These are phyloP conservation scores for Dexiosoma caninum DNA, from an alignment of 2,888 invertebrate genomes.

Conservation along the genomic window DNA sequence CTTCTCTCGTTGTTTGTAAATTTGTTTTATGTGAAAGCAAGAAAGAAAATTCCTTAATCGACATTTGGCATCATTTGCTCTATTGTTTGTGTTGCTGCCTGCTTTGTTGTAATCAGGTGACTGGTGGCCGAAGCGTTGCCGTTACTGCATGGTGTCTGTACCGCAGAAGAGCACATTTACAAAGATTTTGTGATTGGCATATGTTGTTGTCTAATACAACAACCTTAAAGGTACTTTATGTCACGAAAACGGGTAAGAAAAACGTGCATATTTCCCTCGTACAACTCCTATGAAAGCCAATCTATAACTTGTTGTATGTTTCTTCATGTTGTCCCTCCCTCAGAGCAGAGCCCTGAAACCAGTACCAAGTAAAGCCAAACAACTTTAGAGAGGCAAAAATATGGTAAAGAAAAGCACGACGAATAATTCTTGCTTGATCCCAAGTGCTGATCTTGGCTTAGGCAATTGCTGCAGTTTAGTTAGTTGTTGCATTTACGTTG, in stretches of 20 bases:
- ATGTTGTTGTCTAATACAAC: too few relatives aligned
- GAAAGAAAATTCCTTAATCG: slow-evolving; percentile 43
- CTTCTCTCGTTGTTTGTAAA: neutral
- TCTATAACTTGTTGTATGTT: neutral
- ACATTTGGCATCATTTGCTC: slow-evolving; percentile 50
- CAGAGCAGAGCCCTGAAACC: neutral
- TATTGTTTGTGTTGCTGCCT: slow-evolving; percentile 16
- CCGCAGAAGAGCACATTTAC: too few relatives aligned
- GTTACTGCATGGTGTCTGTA: neutral
- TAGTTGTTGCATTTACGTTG: neutral
- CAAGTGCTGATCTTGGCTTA: slow-evolving; percentile 34
- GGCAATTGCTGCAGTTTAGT: slow-evolving; percentile 36
- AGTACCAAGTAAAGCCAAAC: neutral
- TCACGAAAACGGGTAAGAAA: too few relatives aligned
- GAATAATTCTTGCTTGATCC: neutral
- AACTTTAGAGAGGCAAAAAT: neutral
- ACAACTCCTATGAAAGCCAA: neutral
- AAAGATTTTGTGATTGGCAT: too few relatives aligned
- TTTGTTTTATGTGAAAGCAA: neutral
- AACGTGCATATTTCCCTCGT: neutral
- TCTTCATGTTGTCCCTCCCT: neutral
- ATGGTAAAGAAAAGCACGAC: neutral
- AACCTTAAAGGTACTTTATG: too few relatives aligned
- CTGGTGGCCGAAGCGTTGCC: too few relatives aligned
- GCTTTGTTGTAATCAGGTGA: too few relatives aligned